Conservation (phyloP, 53 echinoderm and acorn worm species). For the Echinometra lucunter region DNA sequence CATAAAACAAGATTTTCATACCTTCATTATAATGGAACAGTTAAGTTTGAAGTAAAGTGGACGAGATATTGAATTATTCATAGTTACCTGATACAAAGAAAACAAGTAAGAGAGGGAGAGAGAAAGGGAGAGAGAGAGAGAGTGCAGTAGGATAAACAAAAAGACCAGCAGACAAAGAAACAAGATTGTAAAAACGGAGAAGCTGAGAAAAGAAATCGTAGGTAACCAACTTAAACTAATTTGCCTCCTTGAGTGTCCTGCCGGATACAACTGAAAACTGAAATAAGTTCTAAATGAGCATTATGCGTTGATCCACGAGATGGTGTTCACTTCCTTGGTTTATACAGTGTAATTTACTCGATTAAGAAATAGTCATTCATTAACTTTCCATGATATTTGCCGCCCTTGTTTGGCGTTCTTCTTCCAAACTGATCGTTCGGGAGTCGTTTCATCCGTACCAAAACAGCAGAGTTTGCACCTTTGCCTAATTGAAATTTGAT, state of each 20-base stretch:
- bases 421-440: neutral
- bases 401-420: neutral
- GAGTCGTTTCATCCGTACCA: neutral
- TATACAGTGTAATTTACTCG: neutral
- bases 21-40: neutral
- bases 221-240: neutral
- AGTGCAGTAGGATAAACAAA: neutral
- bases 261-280: neutral
- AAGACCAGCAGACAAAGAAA: neutral
- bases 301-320: neutral
- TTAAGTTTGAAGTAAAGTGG: too few species aligned
- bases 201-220: neutral
- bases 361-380: slow-evolving; percentile 24
- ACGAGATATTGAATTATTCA: too few species aligned
- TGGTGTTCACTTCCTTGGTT: neutral
- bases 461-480: neutral
- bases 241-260: neutral
- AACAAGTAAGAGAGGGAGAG: neutral
- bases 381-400: neutral
- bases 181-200: neutral
- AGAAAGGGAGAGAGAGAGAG: neutral
- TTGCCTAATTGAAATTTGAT: slow-evolving; percentile 36
- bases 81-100: neutral
- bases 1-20: neutral
- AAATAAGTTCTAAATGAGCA: neutral